Evolutionary conservation across 37 sponge, comb jelly and placozoan species (phyloP).

Genomic region (Haliclona indistincta): DNA sequence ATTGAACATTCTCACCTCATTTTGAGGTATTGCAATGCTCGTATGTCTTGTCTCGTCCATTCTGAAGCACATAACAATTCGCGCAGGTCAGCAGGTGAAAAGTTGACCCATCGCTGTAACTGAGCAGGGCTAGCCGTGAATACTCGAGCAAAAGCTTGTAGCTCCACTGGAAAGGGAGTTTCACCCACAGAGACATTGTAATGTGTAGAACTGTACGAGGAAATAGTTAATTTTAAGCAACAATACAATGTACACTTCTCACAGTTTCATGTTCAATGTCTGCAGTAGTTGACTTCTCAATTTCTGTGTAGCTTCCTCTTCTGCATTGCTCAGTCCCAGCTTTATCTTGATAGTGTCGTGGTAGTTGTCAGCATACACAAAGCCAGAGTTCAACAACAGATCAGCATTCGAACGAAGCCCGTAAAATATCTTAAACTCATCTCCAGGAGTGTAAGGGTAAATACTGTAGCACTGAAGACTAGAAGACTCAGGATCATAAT

Average conservation of each 20-base stretch:
- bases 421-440: constrained; percentile 75
- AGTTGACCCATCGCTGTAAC: constrained; percentile 15
- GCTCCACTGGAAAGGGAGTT: constrained; percentile 33
- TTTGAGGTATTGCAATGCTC: constrained; percentile 54
- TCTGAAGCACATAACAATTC: not conserved
- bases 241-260: too few relatives aligned
- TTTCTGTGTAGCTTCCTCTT: not conserved
- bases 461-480: constrained; percentile 55
- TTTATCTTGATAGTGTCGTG: constrained; percentile 48
- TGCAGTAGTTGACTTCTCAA: not conserved
- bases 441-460: constrained; percentile 13
- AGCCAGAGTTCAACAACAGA: constrained; percentile 73
- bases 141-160: constrained; percentile 51
- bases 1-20: constrained; percentile 36
- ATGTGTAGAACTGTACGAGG: constrained; percentile 38
- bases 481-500: constrained; percentile 39
- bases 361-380: constrained; percentile 51
- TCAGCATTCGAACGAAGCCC: constrained; percentile 67
- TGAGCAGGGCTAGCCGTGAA: constrained; percentile 48
- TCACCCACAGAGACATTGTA: constrained; percentile 16
- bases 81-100: not conserved
- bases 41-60: constrained; percentile 19
- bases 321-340: constrained; percentile 38
- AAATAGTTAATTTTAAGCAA: not conserved
- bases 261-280: not conserved